Evolutionary conservation across 2,113 vertebrate species (phyloP).

Genomic region (Taxidea taxus): DNA sequence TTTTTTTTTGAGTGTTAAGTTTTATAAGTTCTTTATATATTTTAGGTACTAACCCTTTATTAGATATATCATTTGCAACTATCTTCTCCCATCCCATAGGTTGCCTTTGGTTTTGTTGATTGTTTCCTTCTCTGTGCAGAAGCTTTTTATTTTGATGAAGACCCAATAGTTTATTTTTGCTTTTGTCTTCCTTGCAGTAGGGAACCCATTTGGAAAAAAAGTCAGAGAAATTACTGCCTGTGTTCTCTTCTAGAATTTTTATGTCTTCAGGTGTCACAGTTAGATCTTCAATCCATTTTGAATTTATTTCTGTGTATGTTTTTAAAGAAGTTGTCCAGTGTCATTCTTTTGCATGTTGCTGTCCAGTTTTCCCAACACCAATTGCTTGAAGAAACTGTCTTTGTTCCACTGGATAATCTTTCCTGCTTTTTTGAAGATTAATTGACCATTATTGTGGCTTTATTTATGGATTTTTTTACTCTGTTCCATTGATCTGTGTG

Average conservation of each 20-base stretch:
- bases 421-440: not conserved
- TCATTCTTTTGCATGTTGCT: not conserved
- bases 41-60: no score
- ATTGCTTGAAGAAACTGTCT: not conserved
- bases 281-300: not conserved
- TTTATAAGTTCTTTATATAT: no score
- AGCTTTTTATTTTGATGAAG: no score
- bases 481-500: not conserved
- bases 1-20: no score
- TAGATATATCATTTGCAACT: no score
- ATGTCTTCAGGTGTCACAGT: not conserved
- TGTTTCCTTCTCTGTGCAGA: no score
- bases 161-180: no score
- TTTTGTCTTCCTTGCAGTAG: no score
- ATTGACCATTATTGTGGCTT: not conserved
- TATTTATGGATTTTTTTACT: not conserved
- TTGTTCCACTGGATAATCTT: not conserved
- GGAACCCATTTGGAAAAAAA: no score
- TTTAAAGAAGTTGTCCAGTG: not conserved
- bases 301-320: not conserved
- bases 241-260: not conserved
- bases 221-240: no score
- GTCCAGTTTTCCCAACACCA: not conserved
- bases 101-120: no score
- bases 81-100: no score